These are phyloP conservation scores for Microctonus brassicae DNA, from an alignment of 2,888 invertebrate species.

Conservation along the genomic window DNA sequence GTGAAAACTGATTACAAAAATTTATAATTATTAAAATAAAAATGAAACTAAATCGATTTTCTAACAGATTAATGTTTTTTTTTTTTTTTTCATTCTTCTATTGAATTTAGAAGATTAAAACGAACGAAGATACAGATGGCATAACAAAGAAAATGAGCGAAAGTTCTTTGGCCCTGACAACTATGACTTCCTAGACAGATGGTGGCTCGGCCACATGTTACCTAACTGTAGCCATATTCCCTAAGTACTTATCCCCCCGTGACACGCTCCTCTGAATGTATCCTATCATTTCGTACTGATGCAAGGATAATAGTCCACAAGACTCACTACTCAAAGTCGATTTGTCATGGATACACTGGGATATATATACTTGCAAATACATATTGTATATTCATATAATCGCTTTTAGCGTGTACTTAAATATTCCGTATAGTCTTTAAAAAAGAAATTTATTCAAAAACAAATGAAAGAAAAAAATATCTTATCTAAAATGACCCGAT, in stretches of 20 bases:
- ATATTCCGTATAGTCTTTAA: background rate
- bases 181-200: slow-evolving; percentile 56
- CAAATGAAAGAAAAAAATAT: background rate
- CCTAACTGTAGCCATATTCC: slow-evolving; percentile 51
- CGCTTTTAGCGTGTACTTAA: too few species aligned
- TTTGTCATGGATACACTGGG: slow-evolving; percentile 23
- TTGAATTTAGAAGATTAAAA: background rate
- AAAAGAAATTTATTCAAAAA: background rate
- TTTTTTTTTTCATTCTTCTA: background rate
- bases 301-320: background rate
- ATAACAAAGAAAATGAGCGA: background rate
- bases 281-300: slow-evolving; percentile 5
- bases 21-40: background rate
- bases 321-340: slow-evolving; percentile 9
- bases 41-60: background rate
- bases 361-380: background rate
- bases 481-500: background rate
- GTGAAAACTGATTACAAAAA: background rate
- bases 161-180: slow-evolving; percentile 15
- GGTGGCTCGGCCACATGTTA: slow-evolving; percentile 57
- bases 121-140: slow-evolving; percentile 1
- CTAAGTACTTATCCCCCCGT: background rate
- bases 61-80: background rate
- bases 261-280: background rate
- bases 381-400: too few species aligned